Evolutionary conservation across 2,113 vertebrate genomes (phyloP), one percentile per base, ranked within the genome.

Genomic region (Tragelaphus buxtoni): DNA sequence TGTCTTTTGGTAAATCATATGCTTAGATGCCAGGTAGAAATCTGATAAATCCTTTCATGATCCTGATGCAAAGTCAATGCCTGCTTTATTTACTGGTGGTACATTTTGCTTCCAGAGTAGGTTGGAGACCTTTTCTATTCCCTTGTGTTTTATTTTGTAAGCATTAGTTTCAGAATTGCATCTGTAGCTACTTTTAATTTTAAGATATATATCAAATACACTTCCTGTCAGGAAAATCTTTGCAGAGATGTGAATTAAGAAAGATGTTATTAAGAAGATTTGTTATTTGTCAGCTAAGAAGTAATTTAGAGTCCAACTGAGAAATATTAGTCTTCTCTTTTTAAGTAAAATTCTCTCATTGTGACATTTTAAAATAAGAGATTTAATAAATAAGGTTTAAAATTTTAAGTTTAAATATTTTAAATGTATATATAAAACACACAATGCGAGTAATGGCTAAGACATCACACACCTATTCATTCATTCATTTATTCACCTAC

Each of bases 81-180:
- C 47, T 61, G 49, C 47, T 94, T 86, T 80, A 39, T 94, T 94
- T 88, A 80, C 69, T 95, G 65, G 51, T 94, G 89, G 10, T 47
- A 69, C 0, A 13, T 74, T 96, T 96, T 92, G 80, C 96, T 96
- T 77, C 20, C 85, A 47, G 92, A 92, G 63, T 35, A 14, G 63
- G 5, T 60, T 47, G 7, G 42, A 10, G 3, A 1, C 28, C 4
- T 82, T 10, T 93, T 86, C 2, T 81, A 85, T 89, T n/a, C 12
- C 28, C 53, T 39, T 90, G 42, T 91, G 77, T 5, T 83, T 49
- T 56, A 18, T 51, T 88, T 60, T 65, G 55, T 85, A 65, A 88
- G 56, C 63, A 77, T 97, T 91, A 90, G 80, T 85, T 98, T 96
- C 61, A 89, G 53, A 95, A 90, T 86, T 94, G 30, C 80, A 85